Evolutionary conservation across 2,113 vertebrate species (phyloP).

Genomic region (Colossoma macropomum): DNA sequence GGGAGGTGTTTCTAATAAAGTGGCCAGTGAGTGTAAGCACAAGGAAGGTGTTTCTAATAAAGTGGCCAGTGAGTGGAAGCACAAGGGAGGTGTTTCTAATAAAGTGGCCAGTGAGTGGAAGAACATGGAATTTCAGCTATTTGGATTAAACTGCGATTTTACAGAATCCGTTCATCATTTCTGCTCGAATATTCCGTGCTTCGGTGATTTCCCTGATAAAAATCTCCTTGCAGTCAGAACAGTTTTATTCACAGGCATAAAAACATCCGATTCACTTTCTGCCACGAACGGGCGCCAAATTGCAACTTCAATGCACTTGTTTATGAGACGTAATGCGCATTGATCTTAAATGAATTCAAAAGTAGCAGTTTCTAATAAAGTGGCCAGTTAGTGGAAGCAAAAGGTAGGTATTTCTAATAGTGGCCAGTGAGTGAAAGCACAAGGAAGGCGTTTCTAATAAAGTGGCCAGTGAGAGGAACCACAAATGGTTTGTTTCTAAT

Average conservation of each 20-base stretch:
- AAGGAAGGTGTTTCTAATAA: too few species aligned
- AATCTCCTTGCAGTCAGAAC: conserved; percentile 9
- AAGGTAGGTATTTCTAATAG: too few species aligned
- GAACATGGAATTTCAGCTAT: not conserved
- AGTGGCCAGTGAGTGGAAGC: too few species aligned
- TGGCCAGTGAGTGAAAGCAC: too few species aligned
- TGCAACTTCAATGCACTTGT: not conserved
- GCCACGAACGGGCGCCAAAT: not conserved
- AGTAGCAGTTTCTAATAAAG: conserved; percentile 4
- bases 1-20: too few species aligned
- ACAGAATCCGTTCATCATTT: not conserved
- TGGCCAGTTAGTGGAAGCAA: too few species aligned
- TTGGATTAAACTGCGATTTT: conserved; percentile 6
- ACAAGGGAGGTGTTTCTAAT: too few species aligned
- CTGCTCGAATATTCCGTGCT: not conserved
- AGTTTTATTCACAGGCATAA: not conserved
- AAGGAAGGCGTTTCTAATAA: too few species aligned
- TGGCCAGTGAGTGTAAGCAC: too few species aligned
- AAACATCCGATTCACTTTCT: not conserved
- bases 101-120: too few species aligned
- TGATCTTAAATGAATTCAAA: conserved; percentile 4
- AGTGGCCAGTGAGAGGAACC: too few species aligned
- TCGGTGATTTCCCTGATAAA: not conserved
- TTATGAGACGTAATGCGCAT: not conserved
- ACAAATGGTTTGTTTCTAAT: too few species aligned